Evolutionary conservation across 30 jellyfish, hydroid and myxozoan species (phyloP).

Genomic region (Aurelia sp.): DNA sequence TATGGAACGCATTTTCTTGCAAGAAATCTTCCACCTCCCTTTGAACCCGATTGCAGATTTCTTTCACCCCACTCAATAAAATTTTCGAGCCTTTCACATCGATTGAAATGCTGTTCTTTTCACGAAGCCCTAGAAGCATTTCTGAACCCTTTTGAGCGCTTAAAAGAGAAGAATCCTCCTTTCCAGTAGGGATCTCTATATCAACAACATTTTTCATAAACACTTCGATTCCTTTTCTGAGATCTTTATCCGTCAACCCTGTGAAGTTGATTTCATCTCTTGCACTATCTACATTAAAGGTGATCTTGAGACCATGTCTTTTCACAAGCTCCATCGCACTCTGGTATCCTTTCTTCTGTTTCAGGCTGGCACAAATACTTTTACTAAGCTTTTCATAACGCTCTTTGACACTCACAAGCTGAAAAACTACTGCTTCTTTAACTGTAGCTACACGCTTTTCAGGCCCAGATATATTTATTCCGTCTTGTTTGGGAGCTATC

Average conservation of each 20-base stretch:
- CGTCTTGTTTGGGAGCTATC: not conserved
- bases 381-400: not conserved
- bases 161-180: slow-evolving; percentile 1
- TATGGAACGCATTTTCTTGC: slow-evolving; percentile 13
- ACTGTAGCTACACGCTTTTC: not conserved
- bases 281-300: not conserved
- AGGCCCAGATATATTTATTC: not conserved
- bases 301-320: not conserved
- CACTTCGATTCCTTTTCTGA: slow-evolving; percentile 10
- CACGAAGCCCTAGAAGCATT: not conserved
- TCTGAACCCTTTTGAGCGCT: not conserved
- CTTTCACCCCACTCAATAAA: not conserved
- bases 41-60: not conserved
- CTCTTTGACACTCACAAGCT: not conserved
- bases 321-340: not conserved
- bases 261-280: not conserved
- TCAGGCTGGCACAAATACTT: not conserved
- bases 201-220: slow-evolving; percentile 16
- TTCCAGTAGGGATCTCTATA: not conserved
- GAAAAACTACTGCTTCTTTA: not conserved
- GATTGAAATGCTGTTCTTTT: not conserved
- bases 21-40: not conserved
- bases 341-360: not conserved
- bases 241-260: slow-evolving; percentile 5
- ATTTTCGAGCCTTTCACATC: not conserved